Evolutionary conservation across 2,888 invertebrate genomes (phyloP), one percentile per base, ranked within the genome.

Genomic region (Eupithecia exiguata): DNA sequence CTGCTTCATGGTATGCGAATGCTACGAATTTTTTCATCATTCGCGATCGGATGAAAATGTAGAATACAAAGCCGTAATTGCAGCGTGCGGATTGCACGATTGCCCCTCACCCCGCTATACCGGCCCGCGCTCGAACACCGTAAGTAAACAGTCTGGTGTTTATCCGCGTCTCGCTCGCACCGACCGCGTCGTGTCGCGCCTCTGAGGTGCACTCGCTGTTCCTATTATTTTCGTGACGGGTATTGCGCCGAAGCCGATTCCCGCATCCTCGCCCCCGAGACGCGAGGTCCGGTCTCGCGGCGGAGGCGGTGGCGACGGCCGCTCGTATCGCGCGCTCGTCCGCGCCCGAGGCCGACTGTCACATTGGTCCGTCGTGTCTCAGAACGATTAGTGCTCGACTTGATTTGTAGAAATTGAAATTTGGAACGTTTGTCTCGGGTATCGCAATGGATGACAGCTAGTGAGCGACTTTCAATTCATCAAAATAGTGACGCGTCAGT

Each of bases 171-270:
- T 94, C 94, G 93, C 94, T 93, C 93, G 86, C 94, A 93, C 94
- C 94, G 94, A 91, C 91, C 92, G 92, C 91, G 92, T 88, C 92
- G 92, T 87, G 91, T 92, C 94, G 93, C 92, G 94, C 93, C 95
- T 95, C 91, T 90, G 92, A 94, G 94, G 94, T 94, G 94, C 94
- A 94, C 93, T 94, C 93, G 89, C 91, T 90, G 93, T 93, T 94
- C 94, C 94, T 93, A 94, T 94, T 94, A 94, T 94, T 94, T 94
- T 94, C 93, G 94, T 94, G 94, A 94, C 94, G 93, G 93, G 94
- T 93, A 93, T 93, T 93, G 94, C 94, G 94, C 94, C 93, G 92
- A 94, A 94, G 92, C 92, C 93, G 92, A 93, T 93, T 93, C 94
- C 93, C 93, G 93, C 93, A 93, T 94, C 93, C 94, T 93, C 94